Evolutionary conservation across 2,113 vertebrate species (phyloP), one percentile per base, ranked within the genome.

Genomic region (Macquaria australasica): DNA sequence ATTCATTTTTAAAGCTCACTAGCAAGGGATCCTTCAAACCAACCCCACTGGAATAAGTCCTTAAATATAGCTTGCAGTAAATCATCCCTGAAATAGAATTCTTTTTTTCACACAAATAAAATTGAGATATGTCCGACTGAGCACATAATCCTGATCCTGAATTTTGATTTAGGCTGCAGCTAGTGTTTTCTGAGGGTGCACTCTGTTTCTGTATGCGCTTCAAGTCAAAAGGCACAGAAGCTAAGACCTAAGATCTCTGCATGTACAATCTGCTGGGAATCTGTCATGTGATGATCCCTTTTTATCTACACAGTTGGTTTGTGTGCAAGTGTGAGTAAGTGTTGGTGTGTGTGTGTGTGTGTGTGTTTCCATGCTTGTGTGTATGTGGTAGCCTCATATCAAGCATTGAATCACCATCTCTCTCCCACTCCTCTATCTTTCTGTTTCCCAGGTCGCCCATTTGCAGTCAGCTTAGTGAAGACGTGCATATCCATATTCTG

Each of bases 401-500:
- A 88, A 93, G 83, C 87, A 82, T 12, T 70, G 73, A 89, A 91
- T 86, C 77, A 48, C 68, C 93, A 95, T 92, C 77, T 94, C 90
- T 79, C 95, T 95, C 93, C 86, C 94, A 37, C 14, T 82, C 71
- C 18, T 77, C 63, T 51, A 34, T 87, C 78, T 77, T 77, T 69
- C 43, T 7, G 72, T 78, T 88, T 89, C 85, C 79, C 56, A 53
- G 88, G 94, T 95, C 87, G 77, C 80, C 87, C 93, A 90, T 96
- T 95, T 94, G 90, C 90, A 89, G 88, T 72, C 63, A 48, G 79
- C 89, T 85, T 75, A 81, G 90, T 89, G 94, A 94, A 93, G 68
- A 95, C 88, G 88, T 95, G 88, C 91, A 71, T 94, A 90, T 95
- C 95, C 91, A 92, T 92, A 91, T 94, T 95, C 95, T 77, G 92